Base-by-base conservation (phyloP, 2,888 invertebrate species). In the Oeneis ivallda region DNA sequence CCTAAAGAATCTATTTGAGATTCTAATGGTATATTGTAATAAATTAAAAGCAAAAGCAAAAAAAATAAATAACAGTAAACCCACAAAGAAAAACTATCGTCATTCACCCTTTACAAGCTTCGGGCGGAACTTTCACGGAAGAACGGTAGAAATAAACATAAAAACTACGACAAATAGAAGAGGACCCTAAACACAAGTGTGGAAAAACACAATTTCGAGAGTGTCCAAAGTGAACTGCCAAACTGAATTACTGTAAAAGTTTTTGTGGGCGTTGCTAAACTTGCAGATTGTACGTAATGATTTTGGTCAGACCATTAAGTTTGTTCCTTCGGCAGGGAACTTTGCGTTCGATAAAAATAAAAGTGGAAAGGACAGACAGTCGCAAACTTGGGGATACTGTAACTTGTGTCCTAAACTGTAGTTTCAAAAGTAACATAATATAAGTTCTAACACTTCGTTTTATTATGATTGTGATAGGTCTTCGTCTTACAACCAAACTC, bases 211-310 rank as follows among this genome's bases (percentile, higher is more conserved):
- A 52, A 50, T 65, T 60, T 60, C 34, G 49, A 19, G 11, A 45
- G 45, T 62, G 19, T 15, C 34, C 37, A 26, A 15, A 60, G 60
- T 34, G 43, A 62, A 49, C 47, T 64, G 64, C 41, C 64, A 67
- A 69, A 69, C 69, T 62, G 54, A 69, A 69, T 69, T 69, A 69
- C 59, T 59, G 67, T 54, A 65, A 65, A 69, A 69, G 56, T 69
- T 69, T 69, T 67, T 64, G 69, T 62, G 69, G 67, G 64, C 64
- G 49, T 68, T 61, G 45, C 68, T 19, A 66, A 69, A 67, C 62
- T 69, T 69, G 59, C 69, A 67, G 67, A 67, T 69, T 67, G 67
- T 67, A 67, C 62, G 64, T 65, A 67, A 69, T 69, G 69, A 67
- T 69, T 63, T 56, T 52, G 69, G 59, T 59, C 56, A 56, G 45